Base-by-base conservation (phyloP, 2,888 invertebrate species). In the Dastarcus helophoroides region DNA sequence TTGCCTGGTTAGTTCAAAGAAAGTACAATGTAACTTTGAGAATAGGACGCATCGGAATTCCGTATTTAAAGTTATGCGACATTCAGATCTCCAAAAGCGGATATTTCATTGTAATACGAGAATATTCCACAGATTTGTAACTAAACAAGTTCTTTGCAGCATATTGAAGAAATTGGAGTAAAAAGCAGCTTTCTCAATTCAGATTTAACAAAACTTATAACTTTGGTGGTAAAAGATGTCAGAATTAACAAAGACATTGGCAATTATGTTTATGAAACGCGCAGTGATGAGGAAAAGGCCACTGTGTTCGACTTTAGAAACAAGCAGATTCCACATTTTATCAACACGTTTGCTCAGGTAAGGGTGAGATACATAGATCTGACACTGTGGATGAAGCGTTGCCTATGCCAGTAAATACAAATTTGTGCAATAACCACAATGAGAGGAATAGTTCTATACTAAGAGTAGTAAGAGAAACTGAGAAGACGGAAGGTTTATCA, bases 161-260 rank as follows among this genome's bases (percentile, higher is more conserved):
- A 85, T 60, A 79, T 89, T 36, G 80, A 86, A 50, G 83, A 86
- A 58, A 73, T 89, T 44, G 79, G 84, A 40, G 71, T 89, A 42
- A 76, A 82, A 31, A 89, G 88, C 55, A 89, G 86, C 61, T 79
- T 86, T 53, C 76, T 89, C 44, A 89, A 85, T 56, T 85, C 86
- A 2, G 88, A 88, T 45, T 80, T 88, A 30, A 84, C 83, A 12
- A 89, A 89, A 57, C 60, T 88, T 8, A 64, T 89, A 3, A 83
- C 84, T 3, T 76, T 89, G 11, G 76, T 84, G n/a, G 76, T 86
- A 41, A 72, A 73, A 38, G 83, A 85, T 53, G 77, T 86, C 3
- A 71, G 83, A 39, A 71, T 89, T 32, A 83, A 84, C 46, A 83
- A 85, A 57, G 79, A 82, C 63, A 74, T 80, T 25, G 33, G 42